Evolutionary conservation across 2,113 vertebrate genomes (phyloP).

Genomic region (Calidris pugnax): DNA sequence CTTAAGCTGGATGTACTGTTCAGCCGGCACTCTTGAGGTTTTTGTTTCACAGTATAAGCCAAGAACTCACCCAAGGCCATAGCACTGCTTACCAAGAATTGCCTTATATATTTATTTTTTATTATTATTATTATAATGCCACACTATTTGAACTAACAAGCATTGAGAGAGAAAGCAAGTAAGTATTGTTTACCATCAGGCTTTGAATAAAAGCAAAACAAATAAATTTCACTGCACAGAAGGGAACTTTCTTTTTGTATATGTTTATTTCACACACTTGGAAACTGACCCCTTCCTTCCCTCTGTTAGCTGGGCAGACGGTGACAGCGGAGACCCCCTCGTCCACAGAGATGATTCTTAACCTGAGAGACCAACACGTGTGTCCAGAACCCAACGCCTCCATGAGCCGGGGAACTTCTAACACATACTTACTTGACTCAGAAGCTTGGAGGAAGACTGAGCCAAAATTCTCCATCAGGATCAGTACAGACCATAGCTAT

Average conservation of each 20-base stretch:
- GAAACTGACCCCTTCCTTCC: background rate
- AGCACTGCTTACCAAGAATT: background rate
- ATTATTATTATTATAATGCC: background rate
- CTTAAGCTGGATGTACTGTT: background rate
- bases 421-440: background rate
- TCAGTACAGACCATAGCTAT: background rate
- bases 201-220: background rate
- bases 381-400: background rate
- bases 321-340: background rate
- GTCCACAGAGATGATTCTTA: rapidly evolving
- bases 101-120: background rate
- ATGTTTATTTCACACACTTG: background rate
- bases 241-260: background rate
- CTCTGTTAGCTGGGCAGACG: background rate
- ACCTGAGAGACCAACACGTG: rapidly evolving
- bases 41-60: background rate
- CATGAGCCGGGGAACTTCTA: background rate
- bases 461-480: background rate
- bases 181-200: background rate
- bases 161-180: background rate
- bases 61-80: background rate
- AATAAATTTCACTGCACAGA: background rate
- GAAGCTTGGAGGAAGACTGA: background rate
- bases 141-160: background rate
- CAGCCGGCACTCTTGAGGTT: background rate